Conservation (phyloP, 2,797 vertebrate genomes). For the Saxicola maurus region DNA sequence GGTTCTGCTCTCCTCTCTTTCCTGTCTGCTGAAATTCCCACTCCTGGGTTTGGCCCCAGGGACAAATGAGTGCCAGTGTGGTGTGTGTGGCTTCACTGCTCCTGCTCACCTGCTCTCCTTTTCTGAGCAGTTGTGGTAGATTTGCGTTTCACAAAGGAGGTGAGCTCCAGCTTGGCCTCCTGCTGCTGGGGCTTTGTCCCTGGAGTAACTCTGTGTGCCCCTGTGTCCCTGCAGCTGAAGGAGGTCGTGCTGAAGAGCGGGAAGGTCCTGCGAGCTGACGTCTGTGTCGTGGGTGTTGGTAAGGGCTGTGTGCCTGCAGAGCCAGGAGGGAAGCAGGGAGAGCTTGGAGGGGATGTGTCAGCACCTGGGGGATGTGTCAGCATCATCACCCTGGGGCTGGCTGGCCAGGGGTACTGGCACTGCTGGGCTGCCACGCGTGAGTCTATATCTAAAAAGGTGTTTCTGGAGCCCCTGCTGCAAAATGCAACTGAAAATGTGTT, state of each 20-base stretch:
- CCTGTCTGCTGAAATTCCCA: neutral
- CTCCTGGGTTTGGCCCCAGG: neutral
- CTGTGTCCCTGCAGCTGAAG: conserved; percentile 80
- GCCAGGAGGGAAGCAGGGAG: neutral
- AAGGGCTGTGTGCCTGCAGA: neutral
- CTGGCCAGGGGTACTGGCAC: neutral
- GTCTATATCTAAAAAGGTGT: neutral
- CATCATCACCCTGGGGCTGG: too few relatives aligned
- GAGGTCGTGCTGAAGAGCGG: conserved; percentile 97
- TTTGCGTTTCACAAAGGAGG: neutral
- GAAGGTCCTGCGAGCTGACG: conserved; percentile 91
- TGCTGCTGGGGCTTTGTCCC: neutral
- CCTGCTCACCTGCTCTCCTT: neutral
- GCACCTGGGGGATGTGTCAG: accelerated
- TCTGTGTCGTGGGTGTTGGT: conserved; percentile 95
- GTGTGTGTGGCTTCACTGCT: neutral
- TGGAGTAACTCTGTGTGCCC: neutral
- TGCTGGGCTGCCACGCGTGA: neutral
- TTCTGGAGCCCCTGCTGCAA: neutral
- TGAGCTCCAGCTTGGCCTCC: neutral
- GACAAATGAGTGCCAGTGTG: accelerated
- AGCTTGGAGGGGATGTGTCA: neutral
- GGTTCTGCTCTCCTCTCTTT: neutral
- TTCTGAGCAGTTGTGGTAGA: neutral
- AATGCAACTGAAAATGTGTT: neutral